phyloP scores from a whole-genome alignment of 1,140 invertebrate genomes.

The Diuraphis noxia region DNA sequence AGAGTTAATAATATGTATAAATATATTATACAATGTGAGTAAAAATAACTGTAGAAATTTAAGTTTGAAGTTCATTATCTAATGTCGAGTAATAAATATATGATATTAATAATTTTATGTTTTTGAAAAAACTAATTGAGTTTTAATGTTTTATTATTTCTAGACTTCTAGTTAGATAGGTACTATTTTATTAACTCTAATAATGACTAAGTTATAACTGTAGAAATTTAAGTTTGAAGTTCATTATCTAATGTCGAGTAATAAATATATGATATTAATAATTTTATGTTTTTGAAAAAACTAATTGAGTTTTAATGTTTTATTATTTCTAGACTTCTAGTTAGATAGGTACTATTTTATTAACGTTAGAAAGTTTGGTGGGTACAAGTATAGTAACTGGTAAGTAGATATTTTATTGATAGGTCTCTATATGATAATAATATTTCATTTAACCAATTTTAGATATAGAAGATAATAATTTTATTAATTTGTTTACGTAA shows the following conservation, averaged over 20 bases:
- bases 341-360: background rate
- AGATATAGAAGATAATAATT: background rate
- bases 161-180: background rate
- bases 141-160: background rate
- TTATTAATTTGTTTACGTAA: background rate
- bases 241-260: background rate
- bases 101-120: background rate
- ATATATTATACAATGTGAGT: no score
- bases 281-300: background rate
- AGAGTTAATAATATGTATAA: background rate
- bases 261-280: background rate
- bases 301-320: no score
- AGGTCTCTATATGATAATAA: background rate
- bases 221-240: background rate
- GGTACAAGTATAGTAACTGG: background rate
- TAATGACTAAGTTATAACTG: background rate
- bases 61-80: background rate
- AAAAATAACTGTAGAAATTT: background rate
- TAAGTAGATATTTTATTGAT: background rate
- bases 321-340: background rate
- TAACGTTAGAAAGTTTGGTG: background rate
- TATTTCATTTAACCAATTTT: background rate
- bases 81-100: background rate
- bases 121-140: background rate
- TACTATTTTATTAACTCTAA: background rate